A percentile compares a stretch with the other conserved stretches of the same genome.
These are phyloP conservation scores for Hylaeus anthracinus DNA, from an alignment of 1,140 invertebrate genomes.

Conservation along the genomic window DNA sequence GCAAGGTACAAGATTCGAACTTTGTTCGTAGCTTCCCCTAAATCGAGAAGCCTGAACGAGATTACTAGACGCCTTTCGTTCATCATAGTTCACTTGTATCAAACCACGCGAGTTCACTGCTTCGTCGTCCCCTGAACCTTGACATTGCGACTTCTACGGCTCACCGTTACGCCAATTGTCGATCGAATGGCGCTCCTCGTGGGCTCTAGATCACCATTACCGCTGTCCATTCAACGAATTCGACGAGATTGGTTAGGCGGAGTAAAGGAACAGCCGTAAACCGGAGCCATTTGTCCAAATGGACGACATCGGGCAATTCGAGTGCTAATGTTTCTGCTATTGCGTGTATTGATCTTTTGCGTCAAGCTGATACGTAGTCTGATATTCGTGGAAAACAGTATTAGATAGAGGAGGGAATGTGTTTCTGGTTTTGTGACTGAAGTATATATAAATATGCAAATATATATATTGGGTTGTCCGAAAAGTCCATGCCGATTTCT, in stretches of 20 bases:
- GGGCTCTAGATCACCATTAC: conserved; percentile 22
- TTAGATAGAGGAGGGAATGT: too few species aligned
- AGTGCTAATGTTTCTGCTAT: conserved; percentile 8
- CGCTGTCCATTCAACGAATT: conserved; percentile 11
- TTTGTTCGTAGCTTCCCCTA: not conserved
- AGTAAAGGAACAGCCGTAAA: conserved; percentile 12
- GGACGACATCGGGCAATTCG: not conserved
- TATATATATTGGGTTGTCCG: too few species aligned
- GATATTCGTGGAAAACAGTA: too few species aligned
- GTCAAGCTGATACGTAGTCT: too few species aligned
- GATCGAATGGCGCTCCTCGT: not conserved
- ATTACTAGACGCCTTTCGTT: conserved; percentile 36
- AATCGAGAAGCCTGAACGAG: not conserved
- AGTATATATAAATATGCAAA: too few species aligned
- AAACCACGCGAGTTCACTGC: conserved; percentile 19
- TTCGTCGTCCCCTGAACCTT: conserved; percentile 13
- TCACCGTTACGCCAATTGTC: not conserved
- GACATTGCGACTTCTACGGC: conserved; percentile 47
- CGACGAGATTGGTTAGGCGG: conserved; percentile 33
- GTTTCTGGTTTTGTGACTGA: too few species aligned
- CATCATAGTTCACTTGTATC: not conserved
- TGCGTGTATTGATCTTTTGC: not conserved
- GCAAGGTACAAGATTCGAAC: too few species aligned
- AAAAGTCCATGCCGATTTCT: too few species aligned
- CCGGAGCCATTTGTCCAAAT: conserved; percentile 22